Conservation (phyloP, 2,113 vertebrate genomes). For the Acrocephalus arundinaceus region DNA sequence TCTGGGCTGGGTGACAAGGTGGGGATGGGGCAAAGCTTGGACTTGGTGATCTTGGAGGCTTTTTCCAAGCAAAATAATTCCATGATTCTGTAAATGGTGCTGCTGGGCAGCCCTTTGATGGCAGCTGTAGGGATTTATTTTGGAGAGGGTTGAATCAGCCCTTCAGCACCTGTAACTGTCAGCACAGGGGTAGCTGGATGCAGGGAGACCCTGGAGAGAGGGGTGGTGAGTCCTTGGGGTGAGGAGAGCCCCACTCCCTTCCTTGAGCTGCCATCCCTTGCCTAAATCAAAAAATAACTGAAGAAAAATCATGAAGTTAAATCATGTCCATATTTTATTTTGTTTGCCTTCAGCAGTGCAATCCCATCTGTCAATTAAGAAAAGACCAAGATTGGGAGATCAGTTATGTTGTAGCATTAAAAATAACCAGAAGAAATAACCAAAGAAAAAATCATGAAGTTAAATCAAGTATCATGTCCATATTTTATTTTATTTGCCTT, state of each 20-base stretch:
- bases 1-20: background rate
- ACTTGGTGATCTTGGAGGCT: background rate
- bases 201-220: background rate
- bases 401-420: too few species aligned
- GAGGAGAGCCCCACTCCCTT: background rate
- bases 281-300: background rate
- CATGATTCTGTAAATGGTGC: background rate
- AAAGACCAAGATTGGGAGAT: too few species aligned
- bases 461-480: too few species aligned
- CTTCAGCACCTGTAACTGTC: background rate
- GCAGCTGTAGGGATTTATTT: background rate
- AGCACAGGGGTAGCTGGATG: background rate
- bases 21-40: background rate
- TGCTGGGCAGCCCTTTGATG: background rate
- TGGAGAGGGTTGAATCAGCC: background rate
- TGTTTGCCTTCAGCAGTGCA: too few species aligned
- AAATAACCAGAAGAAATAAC: too few species aligned
- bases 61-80: background rate
- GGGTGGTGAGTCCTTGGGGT: rapidly evolving
- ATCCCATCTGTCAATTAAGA: too few species aligned
- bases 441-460: too few species aligned
- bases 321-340: too few species aligned
- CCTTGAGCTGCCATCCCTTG: rapidly evolving
- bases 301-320: too few species aligned
- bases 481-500: too few species aligned